A percentile compares a stretch with the other conserved stretches of the same genome.
These are phyloP conservation scores for Porites evermanni DNA, from an alignment of 92 coral and sea anemone genomes.

Conservation along the genomic window DNA sequence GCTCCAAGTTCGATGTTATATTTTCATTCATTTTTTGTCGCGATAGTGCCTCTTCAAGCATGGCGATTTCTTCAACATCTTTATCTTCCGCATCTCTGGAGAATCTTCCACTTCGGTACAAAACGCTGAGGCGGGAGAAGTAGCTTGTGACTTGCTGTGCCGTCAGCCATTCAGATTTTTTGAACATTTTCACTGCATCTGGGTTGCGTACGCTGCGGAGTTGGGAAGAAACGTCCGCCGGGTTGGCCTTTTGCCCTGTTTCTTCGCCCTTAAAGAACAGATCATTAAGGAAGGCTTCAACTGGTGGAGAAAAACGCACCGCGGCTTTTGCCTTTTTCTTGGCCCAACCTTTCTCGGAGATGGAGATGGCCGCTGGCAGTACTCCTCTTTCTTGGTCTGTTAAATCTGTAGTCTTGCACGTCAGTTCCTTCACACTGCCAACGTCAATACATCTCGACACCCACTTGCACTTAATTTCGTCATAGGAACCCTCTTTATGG, in stretches of 20 bases:
- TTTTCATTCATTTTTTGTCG: too few species aligned
- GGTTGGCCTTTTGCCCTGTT: conserved; percentile 24
- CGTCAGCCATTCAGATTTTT: conserved; percentile 30
- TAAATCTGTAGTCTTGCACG: too few species aligned
- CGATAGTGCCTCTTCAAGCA: background rate
- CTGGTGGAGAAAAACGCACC: conserved; percentile 8
- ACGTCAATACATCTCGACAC: too few species aligned
- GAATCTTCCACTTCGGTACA: conserved; percentile 14
- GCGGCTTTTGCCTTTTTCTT: conserved; percentile 17
- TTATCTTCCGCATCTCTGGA: background rate
- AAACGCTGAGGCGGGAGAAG: conserved; percentile 28
- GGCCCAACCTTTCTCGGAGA: conserved; percentile 28
- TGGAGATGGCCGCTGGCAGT: conserved; percentile 1
- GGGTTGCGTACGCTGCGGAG: background rate
- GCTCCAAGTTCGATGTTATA: too few species aligned
- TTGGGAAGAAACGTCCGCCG: conserved; percentile 22
- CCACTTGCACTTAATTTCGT: too few species aligned
- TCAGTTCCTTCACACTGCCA: too few species aligned
- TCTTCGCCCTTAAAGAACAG: conserved; percentile 27
- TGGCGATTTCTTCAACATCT: conserved; percentile 2
- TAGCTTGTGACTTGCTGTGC: conserved; percentile 29
- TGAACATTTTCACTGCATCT: conserved; percentile 17
- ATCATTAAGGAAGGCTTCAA: conserved; percentile 4
- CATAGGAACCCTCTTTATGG: too few species aligned
- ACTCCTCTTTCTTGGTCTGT: too few species aligned